Evolutionary conservation across 2,113 vertebrate species (phyloP).

Genomic region (Malurus melanocephalus): DNA sequence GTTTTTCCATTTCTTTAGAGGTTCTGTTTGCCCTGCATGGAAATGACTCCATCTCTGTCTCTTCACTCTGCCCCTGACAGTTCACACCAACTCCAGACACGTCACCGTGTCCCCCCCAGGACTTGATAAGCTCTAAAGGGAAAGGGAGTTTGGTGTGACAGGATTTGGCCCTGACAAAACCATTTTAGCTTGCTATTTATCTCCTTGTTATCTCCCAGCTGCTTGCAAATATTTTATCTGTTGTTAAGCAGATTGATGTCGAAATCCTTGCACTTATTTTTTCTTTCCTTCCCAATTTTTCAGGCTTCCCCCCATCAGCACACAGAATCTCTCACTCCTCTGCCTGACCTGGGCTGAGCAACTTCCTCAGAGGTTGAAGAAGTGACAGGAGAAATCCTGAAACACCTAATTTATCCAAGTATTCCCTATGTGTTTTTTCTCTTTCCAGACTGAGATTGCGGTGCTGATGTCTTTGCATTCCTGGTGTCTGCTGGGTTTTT

Average conservation of each 20-base stretch:
- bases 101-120: not conserved
- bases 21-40: not conserved
- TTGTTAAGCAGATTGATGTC: not conserved
- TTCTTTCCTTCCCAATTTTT: not conserved
- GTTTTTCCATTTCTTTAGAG: not conserved
- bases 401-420: not conserved
- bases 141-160: not conserved
- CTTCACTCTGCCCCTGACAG: not conserved
- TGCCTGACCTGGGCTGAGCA: not conserved
- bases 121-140: not conserved
- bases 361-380: not conserved
- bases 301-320: not conserved
- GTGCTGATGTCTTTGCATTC: not conserved
- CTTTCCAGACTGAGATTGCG: not conserved
- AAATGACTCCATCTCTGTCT: not conserved
- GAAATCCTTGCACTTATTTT: not conserved
- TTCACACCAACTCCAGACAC: not conserved
- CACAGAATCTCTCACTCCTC: not conserved
- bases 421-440: not conserved
- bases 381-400: not conserved
- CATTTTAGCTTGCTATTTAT: not conserved
- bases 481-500: not conserved
- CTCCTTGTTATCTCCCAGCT: conserved; percentile 21
- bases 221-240: not conserved
- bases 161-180: not conserved